These are phyloP conservation scores for Syncerus caffer DNA, from an alignment of 2,797 vertebrate species.

Conservation along the genomic window DNA sequence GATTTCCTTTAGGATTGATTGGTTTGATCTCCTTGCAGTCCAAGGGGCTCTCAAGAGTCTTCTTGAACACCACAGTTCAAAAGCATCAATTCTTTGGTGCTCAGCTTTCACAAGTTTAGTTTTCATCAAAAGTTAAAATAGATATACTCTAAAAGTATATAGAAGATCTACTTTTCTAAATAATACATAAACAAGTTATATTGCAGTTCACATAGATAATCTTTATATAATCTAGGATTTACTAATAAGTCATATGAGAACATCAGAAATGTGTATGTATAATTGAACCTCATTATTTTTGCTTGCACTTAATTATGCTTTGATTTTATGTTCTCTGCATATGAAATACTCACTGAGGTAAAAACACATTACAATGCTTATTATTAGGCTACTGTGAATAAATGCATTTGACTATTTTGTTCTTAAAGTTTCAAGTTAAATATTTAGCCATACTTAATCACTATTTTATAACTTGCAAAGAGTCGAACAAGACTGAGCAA, in stretches of 20 bases:
- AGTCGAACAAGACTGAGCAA: neutral
- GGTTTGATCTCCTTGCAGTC: neutral
- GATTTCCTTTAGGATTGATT: neutral
- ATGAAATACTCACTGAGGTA: neutral
- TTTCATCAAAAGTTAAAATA: neutral
- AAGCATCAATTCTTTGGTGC: neutral
- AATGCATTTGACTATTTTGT: neutral
- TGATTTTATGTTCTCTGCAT: neutral
- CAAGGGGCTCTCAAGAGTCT: neutral
- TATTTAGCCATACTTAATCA: neutral
- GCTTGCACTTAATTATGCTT: neutral
- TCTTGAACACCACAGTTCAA: neutral
- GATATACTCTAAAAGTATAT: neutral
- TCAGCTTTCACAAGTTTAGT: neutral
- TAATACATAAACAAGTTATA: neutral
- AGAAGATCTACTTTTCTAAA: neutral
- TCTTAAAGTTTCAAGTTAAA: neutral
- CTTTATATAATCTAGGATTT: neutral
- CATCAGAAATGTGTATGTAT: neutral
- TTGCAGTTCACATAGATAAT: neutral
- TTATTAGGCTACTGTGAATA: neutral
- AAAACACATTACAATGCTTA: neutral
- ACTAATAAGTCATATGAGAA: neutral
- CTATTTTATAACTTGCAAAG: neutral
- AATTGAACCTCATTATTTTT: neutral